phyloP scores from a whole-genome alignment of 2,888 invertebrate genomes.

The Nemoura dubitans region DNA sequence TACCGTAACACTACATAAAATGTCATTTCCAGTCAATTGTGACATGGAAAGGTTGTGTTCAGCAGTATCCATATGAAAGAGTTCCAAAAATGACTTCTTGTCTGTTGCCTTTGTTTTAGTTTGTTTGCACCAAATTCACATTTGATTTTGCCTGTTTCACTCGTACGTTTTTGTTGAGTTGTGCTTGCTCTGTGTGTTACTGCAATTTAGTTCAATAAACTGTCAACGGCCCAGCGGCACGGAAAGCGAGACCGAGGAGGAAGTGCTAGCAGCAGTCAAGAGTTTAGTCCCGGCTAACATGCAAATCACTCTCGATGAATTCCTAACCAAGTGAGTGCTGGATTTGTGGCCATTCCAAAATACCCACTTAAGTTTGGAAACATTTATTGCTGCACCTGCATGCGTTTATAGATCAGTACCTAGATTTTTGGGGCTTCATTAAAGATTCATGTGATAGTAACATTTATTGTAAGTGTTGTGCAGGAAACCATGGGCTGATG shows the following conservation, averaged over 20 bases:
- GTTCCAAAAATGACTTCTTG: too few species aligned
- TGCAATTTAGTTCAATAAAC: conserved; percentile 40
- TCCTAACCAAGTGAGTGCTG: conserved; percentile 62
- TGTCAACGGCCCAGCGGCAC: conserved; percentile 68
- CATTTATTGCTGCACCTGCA: neutral
- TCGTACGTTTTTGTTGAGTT: conserved; percentile 28
- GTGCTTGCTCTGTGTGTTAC: conserved; percentile 34
- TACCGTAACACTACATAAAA: too few species aligned
- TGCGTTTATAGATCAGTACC: neutral
- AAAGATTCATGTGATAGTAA: neutral
- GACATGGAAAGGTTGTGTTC: too few species aligned
- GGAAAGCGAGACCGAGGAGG: conserved; percentile 81
- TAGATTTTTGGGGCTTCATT: neutral
- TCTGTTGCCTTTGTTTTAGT: neutral
- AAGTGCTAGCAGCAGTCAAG: conserved; percentile 62
- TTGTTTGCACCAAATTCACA: conserved; percentile 7
- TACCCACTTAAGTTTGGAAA: conserved; percentile 25
- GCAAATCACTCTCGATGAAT: conserved; percentile 60
- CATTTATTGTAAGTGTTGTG: neutral
- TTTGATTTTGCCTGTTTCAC: conserved; percentile 15
- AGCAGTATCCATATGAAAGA: too few species aligned
- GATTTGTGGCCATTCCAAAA: conserved; percentile 49
- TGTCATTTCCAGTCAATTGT: too few species aligned
- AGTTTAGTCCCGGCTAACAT: conserved; percentile 56
- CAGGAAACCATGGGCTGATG: neutral